These are phyloP conservation scores for Prionailurus bengalensis DNA, from an alignment of 2,113 vertebrate genomes.

Conservation along the genomic window DNA sequence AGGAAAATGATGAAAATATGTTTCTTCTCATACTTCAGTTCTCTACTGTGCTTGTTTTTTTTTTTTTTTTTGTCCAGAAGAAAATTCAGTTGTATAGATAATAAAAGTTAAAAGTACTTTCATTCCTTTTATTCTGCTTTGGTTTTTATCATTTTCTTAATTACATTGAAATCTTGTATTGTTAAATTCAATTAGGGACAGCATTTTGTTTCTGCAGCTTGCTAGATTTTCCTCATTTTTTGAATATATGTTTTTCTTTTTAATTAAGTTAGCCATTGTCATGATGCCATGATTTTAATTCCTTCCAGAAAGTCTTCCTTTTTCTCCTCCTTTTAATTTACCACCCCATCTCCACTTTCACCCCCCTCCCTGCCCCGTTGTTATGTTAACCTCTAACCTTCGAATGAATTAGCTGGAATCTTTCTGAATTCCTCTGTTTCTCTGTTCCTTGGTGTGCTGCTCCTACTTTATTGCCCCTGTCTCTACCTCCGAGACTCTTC, in stretches of 20 bases:
- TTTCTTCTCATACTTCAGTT: conserved; percentile 79
- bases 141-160: conserved; percentile 85
- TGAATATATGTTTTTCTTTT: conserved; percentile 80
- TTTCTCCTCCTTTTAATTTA: conserved; percentile 69
- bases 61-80: conserved; percentile 50
- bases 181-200: conserved; percentile 86
- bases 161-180: conserved; percentile 87
- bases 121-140: conserved; percentile 84
- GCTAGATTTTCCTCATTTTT: conserved; percentile 75
- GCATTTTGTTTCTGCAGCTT: conserved; percentile 80
- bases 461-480: conserved; percentile 81
- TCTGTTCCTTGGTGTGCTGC: conserved; percentile 84
- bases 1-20: conserved; percentile 70
- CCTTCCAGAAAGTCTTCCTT: conserved; percentile 58
- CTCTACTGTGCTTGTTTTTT: conserved; percentile 57
- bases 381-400: conserved; percentile 82
- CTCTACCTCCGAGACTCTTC: conserved; percentile 86
- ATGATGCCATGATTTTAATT: conserved; percentile 84
- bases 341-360: conserved; percentile 1
- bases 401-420: conserved; percentile 80
- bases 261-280: conserved; percentile 86
- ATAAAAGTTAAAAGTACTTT: conserved; percentile 84
- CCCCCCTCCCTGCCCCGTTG: neutral
- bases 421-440: conserved; percentile 86
- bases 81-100: conserved; percentile 80